These are phyloP conservation scores for Lochmaea crataegi DNA, from an alignment of 2,888 invertebrate genomes.

Conservation along the genomic window DNA sequence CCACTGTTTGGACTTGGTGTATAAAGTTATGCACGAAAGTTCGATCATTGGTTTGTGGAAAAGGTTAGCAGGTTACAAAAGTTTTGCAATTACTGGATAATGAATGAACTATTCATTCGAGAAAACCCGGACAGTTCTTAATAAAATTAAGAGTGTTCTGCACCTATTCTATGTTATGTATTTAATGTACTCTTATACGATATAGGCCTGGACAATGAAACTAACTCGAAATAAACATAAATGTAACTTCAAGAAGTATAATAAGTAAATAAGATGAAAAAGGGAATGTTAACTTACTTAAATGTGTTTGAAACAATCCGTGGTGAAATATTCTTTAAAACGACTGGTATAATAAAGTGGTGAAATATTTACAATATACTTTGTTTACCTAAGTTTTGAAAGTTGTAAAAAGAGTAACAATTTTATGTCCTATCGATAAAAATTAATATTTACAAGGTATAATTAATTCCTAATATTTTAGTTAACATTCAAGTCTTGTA, in stretches of 20 bases:
- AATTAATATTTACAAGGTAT: constrained; percentile 44
- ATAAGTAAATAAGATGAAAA: neutral
- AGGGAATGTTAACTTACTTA: neutral
- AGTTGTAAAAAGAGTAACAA: constrained; percentile 48
- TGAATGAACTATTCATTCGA: too few relatives aligned
- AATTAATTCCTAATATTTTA: constrained; percentile 40
- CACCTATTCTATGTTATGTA: too few relatives aligned
- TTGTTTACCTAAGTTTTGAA: constrained; percentile 38
- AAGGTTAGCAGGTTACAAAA: too few relatives aligned
- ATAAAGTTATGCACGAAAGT: too few relatives aligned
- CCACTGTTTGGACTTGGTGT: too few relatives aligned
- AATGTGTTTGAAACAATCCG: neutral
- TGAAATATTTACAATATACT: constrained; percentile 44
- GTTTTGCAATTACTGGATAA: too few relatives aligned
- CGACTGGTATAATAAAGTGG: constrained; percentile 22
- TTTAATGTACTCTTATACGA: too few relatives aligned
- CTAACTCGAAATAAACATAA: too few relatives aligned
- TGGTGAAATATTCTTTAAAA: constrained; percentile 11
- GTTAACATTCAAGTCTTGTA: constrained; percentile 47
- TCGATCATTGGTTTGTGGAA: too few relatives aligned
- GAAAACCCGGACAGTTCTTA: too few relatives aligned
- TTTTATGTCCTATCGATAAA: constrained; percentile 40
- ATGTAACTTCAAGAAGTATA: neutral
- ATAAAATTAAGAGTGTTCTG: too few relatives aligned
- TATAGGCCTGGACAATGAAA: too few relatives aligned